Evolutionary conservation across 2,113 vertebrate species (phyloP).

Genomic region (Forbesichthys agassizii): DNA sequence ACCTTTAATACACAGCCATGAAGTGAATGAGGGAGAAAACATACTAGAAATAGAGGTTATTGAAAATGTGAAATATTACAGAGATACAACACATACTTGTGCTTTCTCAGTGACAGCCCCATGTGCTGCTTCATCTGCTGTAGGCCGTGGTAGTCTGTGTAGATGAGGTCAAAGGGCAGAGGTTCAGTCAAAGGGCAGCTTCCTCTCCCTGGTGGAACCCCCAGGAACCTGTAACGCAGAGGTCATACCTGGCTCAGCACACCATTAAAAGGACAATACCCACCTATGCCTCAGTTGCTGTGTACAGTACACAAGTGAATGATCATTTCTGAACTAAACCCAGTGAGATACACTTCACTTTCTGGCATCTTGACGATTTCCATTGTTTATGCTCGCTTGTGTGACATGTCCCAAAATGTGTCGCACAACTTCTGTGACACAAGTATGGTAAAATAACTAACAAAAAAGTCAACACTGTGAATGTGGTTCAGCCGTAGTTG

Average conservation of each 20-base stretch:
- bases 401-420: too few relatives aligned
- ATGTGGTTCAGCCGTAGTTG: not conserved
- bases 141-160: constrained; percentile 95
- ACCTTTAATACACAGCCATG: not conserved
- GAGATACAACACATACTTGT: constrained; percentile 84
- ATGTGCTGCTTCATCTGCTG: constrained; percentile 98
- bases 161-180: constrained; percentile 94
- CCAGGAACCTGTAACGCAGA: constrained; percentile 81
- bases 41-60: not conserved
- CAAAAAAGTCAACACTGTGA: not conserved
- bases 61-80: not conserved
- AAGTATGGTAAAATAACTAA: too few relatives aligned
- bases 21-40: not conserved
- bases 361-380: too few relatives aligned
- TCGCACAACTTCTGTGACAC: too few relatives aligned
- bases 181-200: constrained; percentile 91
- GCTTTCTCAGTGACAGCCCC: constrained; percentile 94
- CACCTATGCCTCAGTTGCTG: not conserved
- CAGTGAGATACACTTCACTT: not conserved
- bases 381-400: too few relatives aligned
- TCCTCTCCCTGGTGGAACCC: constrained; percentile 94
- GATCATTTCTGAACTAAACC: not conserved
- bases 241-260: not conserved
- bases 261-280: not conserved
- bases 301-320: not conserved